These are phyloP conservation scores for Lutjanus campechanus DNA, from an alignment of 2,797 vertebrate genomes.

Conservation along the genomic window DNA sequence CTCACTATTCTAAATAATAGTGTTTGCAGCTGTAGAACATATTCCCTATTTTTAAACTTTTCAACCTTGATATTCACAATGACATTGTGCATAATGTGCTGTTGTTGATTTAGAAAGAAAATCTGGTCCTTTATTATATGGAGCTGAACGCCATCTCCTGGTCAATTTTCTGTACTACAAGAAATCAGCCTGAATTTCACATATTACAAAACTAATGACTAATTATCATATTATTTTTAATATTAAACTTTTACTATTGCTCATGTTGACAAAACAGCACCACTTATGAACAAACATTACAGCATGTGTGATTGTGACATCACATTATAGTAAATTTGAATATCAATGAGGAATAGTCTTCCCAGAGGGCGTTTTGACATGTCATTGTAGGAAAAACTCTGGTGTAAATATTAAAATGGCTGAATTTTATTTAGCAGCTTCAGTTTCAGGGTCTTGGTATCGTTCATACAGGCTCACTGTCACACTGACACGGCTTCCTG, in stretches of 20 bases:
- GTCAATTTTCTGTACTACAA: conserved; percentile 42
- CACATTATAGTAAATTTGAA: background rate
- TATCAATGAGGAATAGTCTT: background rate
- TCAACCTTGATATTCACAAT: background rate
- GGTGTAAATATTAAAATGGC: background rate
- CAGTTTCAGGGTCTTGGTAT: background rate
- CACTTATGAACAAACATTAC: background rate
- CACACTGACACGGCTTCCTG: background rate
- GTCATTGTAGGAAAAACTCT: background rate
- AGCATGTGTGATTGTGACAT: background rate
- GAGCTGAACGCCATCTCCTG: conserved; percentile 76
- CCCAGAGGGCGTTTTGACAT: background rate
- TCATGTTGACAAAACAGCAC: background rate
- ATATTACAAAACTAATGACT: background rate
- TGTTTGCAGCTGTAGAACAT: background rate
- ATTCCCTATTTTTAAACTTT: background rate
- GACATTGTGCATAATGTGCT: conserved; percentile 5
- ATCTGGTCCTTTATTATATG: conserved; percentile 48
- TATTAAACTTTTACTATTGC: background rate
- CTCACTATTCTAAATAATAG: background rate
- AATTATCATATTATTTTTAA: background rate
- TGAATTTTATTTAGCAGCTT: background rate
- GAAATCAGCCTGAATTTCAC: background rate
- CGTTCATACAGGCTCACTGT: conserved; percentile 1
- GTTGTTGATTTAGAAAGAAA: conserved; percentile 1